phyloP scores from a whole-genome alignment of 2,113 vertebrate genomes.

The Oreochromis niloticus region DNA sequence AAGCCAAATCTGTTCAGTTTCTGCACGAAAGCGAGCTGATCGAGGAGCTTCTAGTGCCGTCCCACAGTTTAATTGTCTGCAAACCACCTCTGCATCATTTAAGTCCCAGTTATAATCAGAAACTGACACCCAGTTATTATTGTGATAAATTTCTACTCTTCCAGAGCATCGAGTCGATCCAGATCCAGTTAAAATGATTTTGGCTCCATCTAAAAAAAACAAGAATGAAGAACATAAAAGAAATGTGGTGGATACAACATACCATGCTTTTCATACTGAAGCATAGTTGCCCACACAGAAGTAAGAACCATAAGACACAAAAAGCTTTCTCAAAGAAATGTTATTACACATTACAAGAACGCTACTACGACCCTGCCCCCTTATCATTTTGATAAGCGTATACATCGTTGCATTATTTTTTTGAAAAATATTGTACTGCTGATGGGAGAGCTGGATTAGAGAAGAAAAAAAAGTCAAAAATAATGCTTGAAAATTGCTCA shows the following conservation, averaged over 20 bases:
- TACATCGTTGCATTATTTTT: not conserved
- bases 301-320: not conserved
- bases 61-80: not conserved
- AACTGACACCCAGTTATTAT: not conserved
- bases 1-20: not conserved
- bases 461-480: not conserved
- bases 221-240: not conserved
- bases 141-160: not conserved
- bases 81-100: not conserved
- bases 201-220: not conserved
- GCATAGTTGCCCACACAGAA: not conserved
- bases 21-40: not conserved
- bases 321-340: not conserved
- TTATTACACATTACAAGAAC: not conserved
- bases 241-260: not conserved
- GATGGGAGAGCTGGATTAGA: not conserved
- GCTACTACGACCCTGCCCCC: too few relatives aligned
- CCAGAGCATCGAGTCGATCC: not conserved
- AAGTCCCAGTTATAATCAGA: not conserved
- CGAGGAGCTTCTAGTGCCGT: not conserved
- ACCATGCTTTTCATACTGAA: not conserved
- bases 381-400: not conserved
- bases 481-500: not conserved
- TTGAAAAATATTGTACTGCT: not conserved
- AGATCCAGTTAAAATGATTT: not conserved